Conservation (phyloP, 2,888 invertebrate genomes). For the Acleris literana region DNA sequence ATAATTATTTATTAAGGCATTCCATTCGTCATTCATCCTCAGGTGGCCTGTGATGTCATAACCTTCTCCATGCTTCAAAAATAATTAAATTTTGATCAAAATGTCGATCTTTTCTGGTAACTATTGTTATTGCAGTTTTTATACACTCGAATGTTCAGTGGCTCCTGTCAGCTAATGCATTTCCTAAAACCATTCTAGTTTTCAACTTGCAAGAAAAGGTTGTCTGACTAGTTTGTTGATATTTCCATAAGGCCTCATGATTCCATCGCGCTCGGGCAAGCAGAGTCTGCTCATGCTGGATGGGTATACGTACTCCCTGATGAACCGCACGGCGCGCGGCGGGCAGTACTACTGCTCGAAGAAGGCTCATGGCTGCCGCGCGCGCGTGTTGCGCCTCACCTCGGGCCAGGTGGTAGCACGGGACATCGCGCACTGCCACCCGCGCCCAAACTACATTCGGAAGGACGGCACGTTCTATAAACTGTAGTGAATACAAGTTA, state of each 20-base stretch:
- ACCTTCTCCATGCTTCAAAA: too few species aligned
- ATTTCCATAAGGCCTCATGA: constrained; percentile 22
- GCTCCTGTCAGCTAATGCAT: not conserved
- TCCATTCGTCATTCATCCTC: too few species aligned
- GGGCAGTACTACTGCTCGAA: constrained; percentile 51
- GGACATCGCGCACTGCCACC: constrained; percentile 43
- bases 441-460: constrained; percentile 44
- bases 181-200: not conserved
- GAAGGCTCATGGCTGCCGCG: constrained; percentile 42
- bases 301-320: constrained; percentile 52
- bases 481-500: too few species aligned
- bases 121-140: too few species aligned
- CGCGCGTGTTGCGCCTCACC: constrained; percentile 41
- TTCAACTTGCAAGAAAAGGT: not conserved
- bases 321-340: constrained; percentile 43
- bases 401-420: constrained; percentile 37
- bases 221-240: not conserved
- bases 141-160: too few species aligned
- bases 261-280: constrained; percentile 20
- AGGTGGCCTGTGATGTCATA: too few species aligned
- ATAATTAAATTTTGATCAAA: too few species aligned
- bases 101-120: too few species aligned
- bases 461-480: not conserved
- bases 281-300: constrained; percentile 24
- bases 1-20: too few species aligned